phyloP scores from a whole-genome alignment of 2,888 invertebrate species.

The Eilema depressum region DNA sequence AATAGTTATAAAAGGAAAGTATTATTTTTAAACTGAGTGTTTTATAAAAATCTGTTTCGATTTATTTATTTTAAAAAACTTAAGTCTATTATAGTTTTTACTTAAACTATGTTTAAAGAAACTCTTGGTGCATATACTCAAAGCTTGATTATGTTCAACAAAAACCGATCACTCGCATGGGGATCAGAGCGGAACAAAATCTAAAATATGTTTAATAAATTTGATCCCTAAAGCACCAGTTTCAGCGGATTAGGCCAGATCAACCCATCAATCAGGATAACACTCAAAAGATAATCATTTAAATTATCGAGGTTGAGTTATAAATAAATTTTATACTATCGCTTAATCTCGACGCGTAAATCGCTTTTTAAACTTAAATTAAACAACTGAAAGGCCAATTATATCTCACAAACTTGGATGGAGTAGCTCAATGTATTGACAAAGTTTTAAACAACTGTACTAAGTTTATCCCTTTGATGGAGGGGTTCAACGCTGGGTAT shows the following conservation, averaged over 20 bases:
- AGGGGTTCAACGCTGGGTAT: not conserved
- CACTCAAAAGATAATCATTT: not conserved
- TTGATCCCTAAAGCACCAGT: not conserved
- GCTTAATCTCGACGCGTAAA: conserved; percentile 44
- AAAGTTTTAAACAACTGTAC: conserved; percentile 18
- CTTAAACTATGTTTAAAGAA: no score
- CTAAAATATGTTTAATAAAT: not conserved
- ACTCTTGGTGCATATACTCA: no score
- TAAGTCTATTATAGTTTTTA: no score
- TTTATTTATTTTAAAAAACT: no score
- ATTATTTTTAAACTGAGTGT: not conserved
- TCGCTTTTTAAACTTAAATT: conserved; percentile 50
- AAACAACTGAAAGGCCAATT: conserved; percentile 41
- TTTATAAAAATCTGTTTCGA: no score
- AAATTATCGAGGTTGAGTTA: not conserved
- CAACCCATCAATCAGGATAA: not conserved
- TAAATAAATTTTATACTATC: conserved; percentile 21
- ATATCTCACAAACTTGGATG: conserved; percentile 34
- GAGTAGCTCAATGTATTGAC: conserved; percentile 28
- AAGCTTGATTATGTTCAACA: no score
- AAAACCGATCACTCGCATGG: no score
- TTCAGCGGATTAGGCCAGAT: not conserved
- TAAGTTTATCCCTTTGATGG: conserved; percentile 10
- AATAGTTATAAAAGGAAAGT: not conserved
- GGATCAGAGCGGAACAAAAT: no score